phyloP scores from a whole-genome alignment of 2,888 invertebrate species.

The Mythimna ferrago region DNA sequence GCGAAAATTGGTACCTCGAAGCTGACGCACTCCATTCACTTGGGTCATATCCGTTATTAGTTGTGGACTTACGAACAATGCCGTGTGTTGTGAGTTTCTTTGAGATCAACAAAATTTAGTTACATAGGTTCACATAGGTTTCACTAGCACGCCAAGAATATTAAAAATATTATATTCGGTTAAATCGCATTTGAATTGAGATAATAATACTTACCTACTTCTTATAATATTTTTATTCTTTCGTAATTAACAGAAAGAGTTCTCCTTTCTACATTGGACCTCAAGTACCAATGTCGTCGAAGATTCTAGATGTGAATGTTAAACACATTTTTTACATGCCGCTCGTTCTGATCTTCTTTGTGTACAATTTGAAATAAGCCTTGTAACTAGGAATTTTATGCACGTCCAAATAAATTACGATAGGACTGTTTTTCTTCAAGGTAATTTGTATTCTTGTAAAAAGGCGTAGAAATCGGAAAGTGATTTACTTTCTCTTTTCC shows the following conservation, averaged over 20 bases:
- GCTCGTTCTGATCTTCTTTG: constrained; percentile 4
- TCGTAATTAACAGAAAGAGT: too few relatives aligned
- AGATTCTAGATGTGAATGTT: constrained; percentile 10
- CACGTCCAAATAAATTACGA: constrained; percentile 46
- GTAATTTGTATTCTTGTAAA: constrained; percentile 42
- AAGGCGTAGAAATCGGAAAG: constrained; percentile 49
- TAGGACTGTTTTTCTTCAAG: constrained; percentile 39
- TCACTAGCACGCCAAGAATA: background rate
- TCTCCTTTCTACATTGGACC: background rate
- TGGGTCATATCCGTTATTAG: constrained; percentile 38
- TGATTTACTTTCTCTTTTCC: constrained; percentile 56
- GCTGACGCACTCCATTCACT: constrained; percentile 58
- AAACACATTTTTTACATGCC: constrained; percentile 3
- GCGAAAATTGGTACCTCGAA: constrained; percentile 64
- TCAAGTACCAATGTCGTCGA: constrained; percentile 1
- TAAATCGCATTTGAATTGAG: background rate
- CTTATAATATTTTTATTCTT: too few relatives aligned
- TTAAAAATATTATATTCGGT: background rate
- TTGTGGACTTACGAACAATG: background rate
- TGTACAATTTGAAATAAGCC: constrained; percentile 30
- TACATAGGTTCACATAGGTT: too few relatives aligned
- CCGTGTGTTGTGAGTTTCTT: background rate
- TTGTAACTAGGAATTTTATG: constrained; percentile 49
- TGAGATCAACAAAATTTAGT: constrained; percentile 1
- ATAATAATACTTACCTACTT: background rate